Evolutionary conservation across 1,140 invertebrate species (phyloP), one percentile per base, ranked within the genome.

Genomic region (Callitettix versicolor): DNA sequence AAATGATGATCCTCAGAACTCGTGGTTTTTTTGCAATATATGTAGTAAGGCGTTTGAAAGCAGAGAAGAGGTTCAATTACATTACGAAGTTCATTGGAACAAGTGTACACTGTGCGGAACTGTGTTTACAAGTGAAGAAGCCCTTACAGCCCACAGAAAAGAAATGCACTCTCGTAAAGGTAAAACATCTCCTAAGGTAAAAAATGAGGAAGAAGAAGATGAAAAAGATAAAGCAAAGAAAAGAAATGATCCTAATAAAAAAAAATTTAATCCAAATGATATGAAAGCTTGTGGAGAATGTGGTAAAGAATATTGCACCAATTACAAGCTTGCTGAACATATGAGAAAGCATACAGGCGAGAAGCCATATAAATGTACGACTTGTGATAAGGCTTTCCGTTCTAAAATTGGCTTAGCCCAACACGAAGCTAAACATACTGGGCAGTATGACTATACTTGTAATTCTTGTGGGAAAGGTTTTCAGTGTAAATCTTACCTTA

Each of bases 291-390:
- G 78, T 57, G 64, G 66, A 9, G 72, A 74, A 7, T 80, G 78
- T 58, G 77, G 76, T 0, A 79, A 80, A 62, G 68, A 73, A 12
- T 79, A 78, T 62, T 69, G 73, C 43, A 77, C 77, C 0, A 79
- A 79, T 66, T 79, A 79, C 52, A 79, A 86, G 63, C 64, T 86
- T n/a, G 79, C 80, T 57, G 83, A 84, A 50, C 91, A 95, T 65
- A 79, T 80, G 69, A 67, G 83, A n/a, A 80, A 79, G n/a, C 68
- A 90, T 60, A 87, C 86, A 0, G 86, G 86, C 1, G 84, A 89
- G 63, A 87, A 86, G 64, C 85, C 85, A 12, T 89, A 84, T 67
- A 76, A 84, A 40, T 91, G 88, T 69, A 48, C 51, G 5, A 73
- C 80, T 21, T 91, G 88, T 65, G 81, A 82, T 3, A 87, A 87